Conservation (phyloP, 64 coral and sea anemone genomes). For the Orbicella faveolata region DNA sequence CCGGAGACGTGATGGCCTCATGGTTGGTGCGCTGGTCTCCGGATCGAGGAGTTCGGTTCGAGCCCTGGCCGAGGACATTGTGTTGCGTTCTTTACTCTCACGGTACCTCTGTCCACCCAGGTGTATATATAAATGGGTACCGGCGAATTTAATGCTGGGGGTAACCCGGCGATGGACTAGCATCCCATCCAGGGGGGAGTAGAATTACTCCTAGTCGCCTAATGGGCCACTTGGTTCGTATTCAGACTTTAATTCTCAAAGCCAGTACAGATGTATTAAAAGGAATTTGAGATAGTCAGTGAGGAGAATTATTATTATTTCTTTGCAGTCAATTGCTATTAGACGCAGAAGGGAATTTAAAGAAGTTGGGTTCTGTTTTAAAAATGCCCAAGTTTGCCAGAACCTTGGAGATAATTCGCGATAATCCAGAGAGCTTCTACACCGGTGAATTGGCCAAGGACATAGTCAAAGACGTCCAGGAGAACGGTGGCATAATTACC, state of each 20-base stretch:
- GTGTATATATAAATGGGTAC: too few species aligned
- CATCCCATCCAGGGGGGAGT: too few species aligned
- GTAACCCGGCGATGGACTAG: too few species aligned
- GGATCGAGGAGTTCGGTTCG: not conserved
- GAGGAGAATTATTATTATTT: not conserved
- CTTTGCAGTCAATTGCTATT: conserved; percentile 64
- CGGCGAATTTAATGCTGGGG: too few species aligned
- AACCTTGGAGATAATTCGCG: conserved; percentile 81
- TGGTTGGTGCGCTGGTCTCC: not conserved
- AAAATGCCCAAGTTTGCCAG: conserved; percentile 63
- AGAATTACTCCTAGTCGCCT: too few species aligned
- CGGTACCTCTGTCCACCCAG: too few species aligned
- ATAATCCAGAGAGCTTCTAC: conserved; percentile 80
- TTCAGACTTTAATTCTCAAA: too few species aligned
- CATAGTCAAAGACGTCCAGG: conserved; percentile 64
- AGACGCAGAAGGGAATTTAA: conserved; percentile 37
- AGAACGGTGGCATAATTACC: conserved; percentile 52
- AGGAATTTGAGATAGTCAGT: not conserved
- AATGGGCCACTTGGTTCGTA: too few species aligned
- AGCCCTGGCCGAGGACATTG: not conserved
- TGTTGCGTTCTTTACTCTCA: too few species aligned
- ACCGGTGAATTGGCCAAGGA: conserved; percentile 68
- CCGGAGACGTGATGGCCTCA: not conserved
- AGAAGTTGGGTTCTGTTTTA: conserved; percentile 41
- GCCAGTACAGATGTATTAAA: not conserved